A percentile compares a stretch with the other conserved stretches of the same genome.
Evolutionary conservation across 2,797 vertebrate species (phyloP).

Genomic region (Manis crassicaudata): DNA sequence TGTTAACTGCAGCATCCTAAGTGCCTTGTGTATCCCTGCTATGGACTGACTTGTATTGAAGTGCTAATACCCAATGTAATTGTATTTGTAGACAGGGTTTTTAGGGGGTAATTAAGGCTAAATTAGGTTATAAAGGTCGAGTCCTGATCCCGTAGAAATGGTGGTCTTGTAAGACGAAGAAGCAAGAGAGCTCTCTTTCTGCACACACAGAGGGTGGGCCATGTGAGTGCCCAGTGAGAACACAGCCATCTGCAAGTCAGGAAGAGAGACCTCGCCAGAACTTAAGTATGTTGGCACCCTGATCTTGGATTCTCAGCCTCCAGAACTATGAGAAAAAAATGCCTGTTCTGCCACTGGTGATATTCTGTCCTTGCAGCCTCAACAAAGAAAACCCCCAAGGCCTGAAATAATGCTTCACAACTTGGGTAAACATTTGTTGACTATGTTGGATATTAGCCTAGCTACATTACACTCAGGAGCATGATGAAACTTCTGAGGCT

Average conservation of each 20-base stretch:
- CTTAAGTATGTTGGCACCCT: background rate
- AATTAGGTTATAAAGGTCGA: background rate
- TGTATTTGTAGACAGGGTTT: background rate
- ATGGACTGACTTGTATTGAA: background rate
- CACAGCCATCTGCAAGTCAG: background rate
- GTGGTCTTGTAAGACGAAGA: background rate
- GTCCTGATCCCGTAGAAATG: background rate
- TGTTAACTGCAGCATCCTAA: background rate
- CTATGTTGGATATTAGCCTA: background rate
- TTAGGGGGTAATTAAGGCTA: background rate
- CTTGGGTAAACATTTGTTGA: conserved; percentile 23
- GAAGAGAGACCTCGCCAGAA: background rate
- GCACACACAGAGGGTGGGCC: background rate
- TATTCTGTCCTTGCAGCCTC: background rate
- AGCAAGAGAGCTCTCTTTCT: background rate
- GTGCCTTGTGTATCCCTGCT: background rate
- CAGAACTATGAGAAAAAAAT: background rate
- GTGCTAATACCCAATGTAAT: background rate
- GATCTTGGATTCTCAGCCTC: background rate
- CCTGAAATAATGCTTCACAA: background rate
- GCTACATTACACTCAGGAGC: background rate
- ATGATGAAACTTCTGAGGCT: background rate
- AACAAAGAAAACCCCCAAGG: background rate
- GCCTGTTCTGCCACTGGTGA: background rate
- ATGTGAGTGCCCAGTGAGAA: background rate